These are phyloP conservation scores for Virgularia gustaviana DNA, from an alignment of 92 coral and sea anemone genomes.

Conservation along the genomic window DNA sequence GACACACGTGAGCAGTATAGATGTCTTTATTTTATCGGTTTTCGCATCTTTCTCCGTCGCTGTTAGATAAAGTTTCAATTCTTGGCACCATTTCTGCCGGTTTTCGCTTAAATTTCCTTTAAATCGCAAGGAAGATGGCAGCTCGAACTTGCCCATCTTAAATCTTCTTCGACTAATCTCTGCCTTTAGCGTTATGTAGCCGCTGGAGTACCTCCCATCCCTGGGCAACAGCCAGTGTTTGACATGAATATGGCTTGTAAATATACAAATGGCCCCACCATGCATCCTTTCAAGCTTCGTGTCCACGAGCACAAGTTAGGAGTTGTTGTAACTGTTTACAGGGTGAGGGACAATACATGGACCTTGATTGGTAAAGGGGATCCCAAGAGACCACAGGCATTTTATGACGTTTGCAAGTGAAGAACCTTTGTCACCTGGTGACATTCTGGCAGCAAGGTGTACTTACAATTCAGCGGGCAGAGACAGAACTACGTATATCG, in stretches of 20 bases:
- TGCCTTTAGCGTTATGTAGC: too few relatives aligned
- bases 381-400: conserved; percentile 33
- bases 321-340: conserved; percentile 25
- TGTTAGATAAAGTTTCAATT: background rate
- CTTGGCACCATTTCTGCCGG: background rate
- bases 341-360: conserved; percentile 14
- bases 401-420: conserved; percentile 24
- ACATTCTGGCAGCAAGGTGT: conserved; percentile 67
- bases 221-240: conserved; percentile 69
- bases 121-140: background rate
- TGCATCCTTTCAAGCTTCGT: conserved; percentile 95
- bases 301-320: conserved; percentile 82
- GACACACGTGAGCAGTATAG: too few relatives aligned
- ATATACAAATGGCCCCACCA: conserved; percentile 55
- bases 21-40: too few relatives aligned
- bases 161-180: background rate
- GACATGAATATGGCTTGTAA: conserved; percentile 73
- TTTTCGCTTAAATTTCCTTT: background rate
- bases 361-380: conserved; percentile 33
- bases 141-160: background rate
- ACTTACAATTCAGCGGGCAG: conserved; percentile 76
- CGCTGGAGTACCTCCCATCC: conserved; percentile 67
- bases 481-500: conserved; percentile 62
- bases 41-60: too few relatives aligned
- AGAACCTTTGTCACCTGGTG: conserved; percentile 15